Base-by-base conservation (phyloP, 1,140 invertebrate species). In the Chironomus striatipennis region DNA sequence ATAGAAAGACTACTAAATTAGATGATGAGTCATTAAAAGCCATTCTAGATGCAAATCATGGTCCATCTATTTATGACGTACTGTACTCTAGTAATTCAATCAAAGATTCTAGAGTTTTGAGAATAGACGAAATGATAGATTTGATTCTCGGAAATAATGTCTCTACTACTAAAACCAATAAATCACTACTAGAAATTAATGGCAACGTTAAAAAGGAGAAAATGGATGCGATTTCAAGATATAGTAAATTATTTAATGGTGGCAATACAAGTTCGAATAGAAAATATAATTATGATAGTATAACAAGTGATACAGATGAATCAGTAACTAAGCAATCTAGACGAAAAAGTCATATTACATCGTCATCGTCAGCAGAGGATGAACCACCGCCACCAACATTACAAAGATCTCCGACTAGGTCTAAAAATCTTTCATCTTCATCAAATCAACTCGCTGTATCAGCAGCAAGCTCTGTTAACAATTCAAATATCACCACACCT, bases 1-100 rank as follows among this genome's bases (percentile, higher is more conserved):
- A 85, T 15, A 75, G 74, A 34, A 74, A 74, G 15, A 74, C 21
- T 34, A 21, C 42, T 12, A 75, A 73, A 64, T 81, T 92, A 74
- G 85, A 89, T 17, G 83, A 86, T 6, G 81, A 85, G 15, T 90
- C 91, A 73, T 82, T 88, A 42, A 84, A 87, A 34, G 93, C 93
- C 8, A 89, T 97, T 7, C 85, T 93, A 73, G 90, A 93, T 79
- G 94, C 94, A 0, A 96, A 96, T 82, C 93, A 95, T 80, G 94
- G 93, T 0, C 91, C 93, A 24, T 93, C 91, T 21, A 91, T 96
- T 70, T 96, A 96, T 79, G 94, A 96, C 81, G 87, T 89, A 74
- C 83, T 95, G 42, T 96, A 94, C 81, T 86, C 86, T 73, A 92
- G 91, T 1, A 90, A 92, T 82, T 79, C 86, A 12, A 85, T 86